Conservation (phyloP, 2,797 vertebrate species). For the Mastacembelus armatus region DNA sequence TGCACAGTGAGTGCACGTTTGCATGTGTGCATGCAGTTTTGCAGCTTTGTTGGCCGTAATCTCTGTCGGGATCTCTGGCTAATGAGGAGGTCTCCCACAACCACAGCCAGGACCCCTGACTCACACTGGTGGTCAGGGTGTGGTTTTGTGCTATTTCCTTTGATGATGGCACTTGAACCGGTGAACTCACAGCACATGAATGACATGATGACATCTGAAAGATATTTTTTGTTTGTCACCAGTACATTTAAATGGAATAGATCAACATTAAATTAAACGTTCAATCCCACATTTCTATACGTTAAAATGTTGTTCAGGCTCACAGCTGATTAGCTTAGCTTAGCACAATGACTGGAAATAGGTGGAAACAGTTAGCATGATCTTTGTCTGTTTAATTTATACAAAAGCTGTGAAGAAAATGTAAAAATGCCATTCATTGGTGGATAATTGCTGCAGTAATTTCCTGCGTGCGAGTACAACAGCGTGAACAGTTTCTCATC, state of each 20-base stretch:
- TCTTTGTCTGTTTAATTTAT: background rate
- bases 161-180: constrained; percentile 24
- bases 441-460: too few species aligned
- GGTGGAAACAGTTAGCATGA: background rate
- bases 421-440: too few species aligned
- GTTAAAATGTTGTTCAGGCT: too few species aligned
- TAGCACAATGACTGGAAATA: background rate
- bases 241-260: background rate
- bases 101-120: constrained; percentile 27
- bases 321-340: background rate
- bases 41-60: constrained; percentile 24
- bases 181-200: constrained; percentile 5
- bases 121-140: constrained; percentile 50
- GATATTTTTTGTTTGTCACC: too few species aligned
- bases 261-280: background rate
- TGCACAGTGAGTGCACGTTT: constrained; percentile 5
- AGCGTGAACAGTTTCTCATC: too few species aligned
- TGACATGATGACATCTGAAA: constrained; percentile 6
- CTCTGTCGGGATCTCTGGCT: constrained; percentile 40
- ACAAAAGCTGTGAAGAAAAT: too few species aligned
- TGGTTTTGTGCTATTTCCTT: constrained; percentile 56
- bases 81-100: constrained; percentile 21
- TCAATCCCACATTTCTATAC: background rate
- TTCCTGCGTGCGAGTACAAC: too few species aligned
- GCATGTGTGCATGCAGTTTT: background rate